phyloP scores from a whole-genome alignment of 2,888 invertebrate genomes.

The Aphrophora alni region DNA sequence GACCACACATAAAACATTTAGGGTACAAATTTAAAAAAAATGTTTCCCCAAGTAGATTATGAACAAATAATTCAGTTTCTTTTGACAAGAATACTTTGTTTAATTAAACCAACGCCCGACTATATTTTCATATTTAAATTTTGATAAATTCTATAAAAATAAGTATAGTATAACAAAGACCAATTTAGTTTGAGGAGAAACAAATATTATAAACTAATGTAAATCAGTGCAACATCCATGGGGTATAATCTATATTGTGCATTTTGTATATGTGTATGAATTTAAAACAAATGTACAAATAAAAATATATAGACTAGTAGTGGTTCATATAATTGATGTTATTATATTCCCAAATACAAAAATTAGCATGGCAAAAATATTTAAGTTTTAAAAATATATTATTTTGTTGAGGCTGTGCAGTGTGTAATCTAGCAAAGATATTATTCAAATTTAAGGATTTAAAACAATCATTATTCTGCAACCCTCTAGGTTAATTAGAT shows the following conservation, averaged over 20 bases:
- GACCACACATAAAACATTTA: too few species aligned
- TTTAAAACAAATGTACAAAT: background rate
- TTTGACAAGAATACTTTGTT: too few species aligned
- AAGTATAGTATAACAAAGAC: background rate
- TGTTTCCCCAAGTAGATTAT: too few species aligned
- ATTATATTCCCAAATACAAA: background rate
- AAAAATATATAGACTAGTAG: background rate
- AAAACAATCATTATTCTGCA: too few species aligned
- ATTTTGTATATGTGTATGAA: background rate
- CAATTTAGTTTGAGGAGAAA: background rate
- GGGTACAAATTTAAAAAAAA: too few species aligned
- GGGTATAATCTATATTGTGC: background rate
- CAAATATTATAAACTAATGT: too few species aligned
- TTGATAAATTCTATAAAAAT: background rate
- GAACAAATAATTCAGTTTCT: too few species aligned
- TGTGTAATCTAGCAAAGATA: background rate
- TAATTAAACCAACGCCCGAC: too few species aligned
- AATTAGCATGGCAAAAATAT: background rate
- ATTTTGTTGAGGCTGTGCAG: background rate
- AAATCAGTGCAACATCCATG: too few species aligned
- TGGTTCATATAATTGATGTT: background rate
- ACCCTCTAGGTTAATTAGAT: too few species aligned
- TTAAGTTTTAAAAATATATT: background rate
- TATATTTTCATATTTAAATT: too few species aligned
- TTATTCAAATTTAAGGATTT: too few species aligned